Percentiles rank a stretch among this genome's conserved stretches.
phyloP scores from a whole-genome alignment of 2,888 invertebrate genomes.

The Scrobipalpa atriplicella region DNA sequence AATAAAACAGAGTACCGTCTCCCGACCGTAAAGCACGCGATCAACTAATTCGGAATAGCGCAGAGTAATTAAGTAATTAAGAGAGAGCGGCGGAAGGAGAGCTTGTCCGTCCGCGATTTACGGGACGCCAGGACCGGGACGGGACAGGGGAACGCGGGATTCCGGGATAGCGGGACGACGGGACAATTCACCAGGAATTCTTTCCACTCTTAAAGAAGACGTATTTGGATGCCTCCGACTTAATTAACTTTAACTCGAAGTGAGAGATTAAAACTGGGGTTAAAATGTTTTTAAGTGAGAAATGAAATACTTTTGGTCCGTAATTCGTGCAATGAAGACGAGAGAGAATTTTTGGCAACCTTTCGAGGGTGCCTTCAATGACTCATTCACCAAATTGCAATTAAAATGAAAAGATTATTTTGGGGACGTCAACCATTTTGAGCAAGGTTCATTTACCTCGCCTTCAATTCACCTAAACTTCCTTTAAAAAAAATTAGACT shows the following conservation, averaged over 20 bases:
- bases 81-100: conserved; percentile 13
- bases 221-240: conserved; percentile 12
- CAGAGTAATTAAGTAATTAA: conserved; percentile 31
- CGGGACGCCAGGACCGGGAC: conserved; percentile 17
- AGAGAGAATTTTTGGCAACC: not conserved
- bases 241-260: conserved; percentile 23
- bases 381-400: conserved; percentile 14
- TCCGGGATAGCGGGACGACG: not conserved
- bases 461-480: not conserved
- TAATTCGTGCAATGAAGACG: not conserved
- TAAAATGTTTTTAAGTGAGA: conserved; percentile 14
- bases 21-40: conserved; percentile 19
- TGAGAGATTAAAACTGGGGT: conserved; percentile 10
- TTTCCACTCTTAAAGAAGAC: conserved; percentile 24
- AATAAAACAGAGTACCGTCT: conserved; percentile 7
- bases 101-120: conserved; percentile 18
- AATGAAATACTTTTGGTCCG: not conserved
- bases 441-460: not conserved
- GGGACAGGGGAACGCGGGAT: not conserved
- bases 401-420: conserved; percentile 14
- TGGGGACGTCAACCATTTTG: not conserved
- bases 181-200: conserved; percentile 21
- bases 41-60: conserved; percentile 27
- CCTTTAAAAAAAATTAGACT: not conserved
- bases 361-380: not conserved